phyloP scores from a whole-genome alignment of 1,140 invertebrate species.

The Bradysia coprophila region DNA sequence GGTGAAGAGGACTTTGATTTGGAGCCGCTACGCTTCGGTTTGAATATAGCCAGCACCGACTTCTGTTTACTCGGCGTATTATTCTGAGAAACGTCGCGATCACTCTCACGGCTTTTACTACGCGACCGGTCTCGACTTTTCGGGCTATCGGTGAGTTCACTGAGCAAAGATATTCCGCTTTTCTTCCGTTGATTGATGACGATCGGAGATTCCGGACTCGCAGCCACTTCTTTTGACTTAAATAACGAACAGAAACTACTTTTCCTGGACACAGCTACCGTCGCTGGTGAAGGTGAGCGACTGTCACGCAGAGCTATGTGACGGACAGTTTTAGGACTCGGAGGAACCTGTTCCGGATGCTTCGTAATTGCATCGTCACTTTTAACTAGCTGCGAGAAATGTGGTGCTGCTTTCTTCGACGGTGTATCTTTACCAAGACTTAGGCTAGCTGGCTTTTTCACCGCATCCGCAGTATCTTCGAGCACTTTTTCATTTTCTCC shows the following conservation, averaged over 20 bases:
- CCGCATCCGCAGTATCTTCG: constrained; percentile 17
- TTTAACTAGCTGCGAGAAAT: constrained; percentile 14
- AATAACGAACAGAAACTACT: constrained; percentile 64
- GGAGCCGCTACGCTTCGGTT: constrained; percentile 26
- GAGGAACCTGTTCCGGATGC: constrained; percentile 16
- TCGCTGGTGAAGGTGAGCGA: constrained; percentile 27
- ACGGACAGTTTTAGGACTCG: constrained; percentile 24
- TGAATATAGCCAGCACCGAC: constrained; percentile 41
- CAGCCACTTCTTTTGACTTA: constrained; percentile 35
- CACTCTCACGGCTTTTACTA: constrained; percentile 42
- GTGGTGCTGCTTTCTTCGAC: constrained; percentile 10
- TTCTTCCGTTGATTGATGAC: constrained; percentile 21
- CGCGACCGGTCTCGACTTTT: constrained; percentile 28
- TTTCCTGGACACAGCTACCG: constrained; percentile 42
- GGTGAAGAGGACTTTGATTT: constrained; percentile 22
- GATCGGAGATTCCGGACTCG: constrained; percentile 47
- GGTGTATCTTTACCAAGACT: constrained; percentile 16
- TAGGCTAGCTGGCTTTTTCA: constrained; percentile 27
- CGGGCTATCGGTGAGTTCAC: constrained; percentile 19
- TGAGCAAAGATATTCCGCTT: constrained; percentile 7
- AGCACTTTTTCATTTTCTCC: constrained; percentile 18
- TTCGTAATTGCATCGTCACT: constrained; percentile 6
- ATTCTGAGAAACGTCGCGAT: constrained; percentile 19
- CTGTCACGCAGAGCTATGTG: constrained; percentile 18
- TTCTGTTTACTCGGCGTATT: constrained; percentile 36